Conservation (phyloP, 2,888 invertebrate genomes). For the Lutraria lutraria region DNA sequence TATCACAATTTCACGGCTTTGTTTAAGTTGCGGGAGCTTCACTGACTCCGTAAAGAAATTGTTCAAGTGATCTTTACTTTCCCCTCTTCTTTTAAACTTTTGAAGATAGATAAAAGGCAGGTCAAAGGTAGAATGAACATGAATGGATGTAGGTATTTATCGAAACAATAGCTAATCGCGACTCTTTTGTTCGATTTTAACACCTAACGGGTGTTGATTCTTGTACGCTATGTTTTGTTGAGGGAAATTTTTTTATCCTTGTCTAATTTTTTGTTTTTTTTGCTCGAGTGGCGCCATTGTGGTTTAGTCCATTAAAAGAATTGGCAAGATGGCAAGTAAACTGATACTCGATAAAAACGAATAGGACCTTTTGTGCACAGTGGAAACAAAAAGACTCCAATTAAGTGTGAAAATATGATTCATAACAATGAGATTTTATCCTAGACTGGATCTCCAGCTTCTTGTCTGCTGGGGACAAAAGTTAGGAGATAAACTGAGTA, state of each 20-base stretch:
- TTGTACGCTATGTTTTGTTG: constrained; percentile 58
- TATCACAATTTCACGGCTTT: constrained; percentile 65
- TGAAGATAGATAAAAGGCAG: constrained; percentile 54
- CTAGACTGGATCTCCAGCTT: constrained; percentile 52
- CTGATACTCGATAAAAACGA: constrained; percentile 59
- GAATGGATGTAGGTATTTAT: constrained; percentile 72
- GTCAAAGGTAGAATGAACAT: constrained; percentile 66
- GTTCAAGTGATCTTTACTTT: constrained; percentile 64
- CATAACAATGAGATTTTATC: constrained; percentile 51
- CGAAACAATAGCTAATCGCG: constrained; percentile 61
- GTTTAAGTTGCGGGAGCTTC: constrained; percentile 54
- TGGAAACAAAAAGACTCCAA: constrained; percentile 50
- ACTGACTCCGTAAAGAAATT: constrained; percentile 57
- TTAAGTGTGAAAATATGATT: constrained; percentile 45
- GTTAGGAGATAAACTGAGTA: constrained; percentile 46
- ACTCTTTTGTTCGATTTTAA: constrained; percentile 61
- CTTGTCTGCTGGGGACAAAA: constrained; percentile 54
- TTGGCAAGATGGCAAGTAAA: constrained; percentile 70
- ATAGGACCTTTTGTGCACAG: constrained; percentile 38
- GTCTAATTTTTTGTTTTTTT: constrained; percentile 53
- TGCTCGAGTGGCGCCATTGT: constrained; percentile 58
- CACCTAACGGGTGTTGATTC: constrained; percentile 63
- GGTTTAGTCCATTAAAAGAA: constrained; percentile 22
- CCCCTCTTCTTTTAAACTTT: constrained; percentile 53
- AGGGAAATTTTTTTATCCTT: constrained; percentile 55